Percentiles rank a stretch among this genome's conserved stretches.
Evolutionary conservation across 1,140 invertebrate genomes (phyloP).

Genomic region (Polypedilum vanderplanki): DNA sequence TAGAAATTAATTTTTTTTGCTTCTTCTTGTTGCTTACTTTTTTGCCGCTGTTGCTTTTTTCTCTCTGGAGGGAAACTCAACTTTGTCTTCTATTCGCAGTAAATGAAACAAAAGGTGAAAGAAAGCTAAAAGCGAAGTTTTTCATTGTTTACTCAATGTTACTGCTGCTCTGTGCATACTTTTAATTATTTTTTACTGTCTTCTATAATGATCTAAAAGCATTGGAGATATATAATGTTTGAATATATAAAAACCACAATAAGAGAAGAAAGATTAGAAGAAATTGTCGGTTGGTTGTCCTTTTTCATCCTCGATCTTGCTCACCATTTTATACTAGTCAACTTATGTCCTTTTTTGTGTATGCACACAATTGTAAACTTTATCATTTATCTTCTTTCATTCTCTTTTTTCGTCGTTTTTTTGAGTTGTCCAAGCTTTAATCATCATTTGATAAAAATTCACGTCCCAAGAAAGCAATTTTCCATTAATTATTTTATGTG

Average conservation of each 20-base stretch:
- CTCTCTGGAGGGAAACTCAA: neutral
- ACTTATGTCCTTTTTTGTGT: neutral
- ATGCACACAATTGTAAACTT: neutral
- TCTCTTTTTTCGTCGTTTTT: neutral
- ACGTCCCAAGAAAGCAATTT: neutral
- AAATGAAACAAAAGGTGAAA: neutral
- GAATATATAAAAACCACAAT: neutral
- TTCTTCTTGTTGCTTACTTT: neutral
- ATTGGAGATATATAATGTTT: slow-evolving; percentile 3
- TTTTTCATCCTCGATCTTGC: neutral
- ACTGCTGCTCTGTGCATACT: slow-evolving; percentile 5
- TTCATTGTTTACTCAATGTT: neutral
- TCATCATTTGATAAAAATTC: slow-evolving; percentile 9
- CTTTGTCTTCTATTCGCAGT: neutral
- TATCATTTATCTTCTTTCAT: neutral
- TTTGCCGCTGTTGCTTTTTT: neutral
- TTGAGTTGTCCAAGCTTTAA: no score
- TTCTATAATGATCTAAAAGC: slow-evolving; percentile 5
- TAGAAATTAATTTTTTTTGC: slow-evolving; percentile 7
- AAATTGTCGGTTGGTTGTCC: neutral
- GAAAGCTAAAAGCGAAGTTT: neutral
- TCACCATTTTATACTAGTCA: neutral
- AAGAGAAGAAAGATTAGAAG: slow-evolving; percentile 6
- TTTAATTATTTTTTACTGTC: neutral
- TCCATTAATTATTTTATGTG: slow-evolving; percentile 8